phyloP scores from a whole-genome alignment of 2,888 invertebrate genomes.

The Atrina japonica region DNA sequence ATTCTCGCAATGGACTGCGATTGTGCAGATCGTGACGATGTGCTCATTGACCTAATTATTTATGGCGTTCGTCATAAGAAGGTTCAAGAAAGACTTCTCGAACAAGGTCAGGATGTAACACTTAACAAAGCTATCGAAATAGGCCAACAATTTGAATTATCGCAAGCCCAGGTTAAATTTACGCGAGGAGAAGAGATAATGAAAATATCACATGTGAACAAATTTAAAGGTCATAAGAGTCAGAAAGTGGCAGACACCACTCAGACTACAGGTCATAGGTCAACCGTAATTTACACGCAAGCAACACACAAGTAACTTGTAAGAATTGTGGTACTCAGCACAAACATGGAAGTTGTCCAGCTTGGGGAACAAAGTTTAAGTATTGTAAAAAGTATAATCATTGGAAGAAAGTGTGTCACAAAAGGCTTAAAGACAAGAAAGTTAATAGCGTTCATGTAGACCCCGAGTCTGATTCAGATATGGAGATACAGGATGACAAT shows the following conservation, averaged over 20 bases:
- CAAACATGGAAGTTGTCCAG: conserved; percentile 7
- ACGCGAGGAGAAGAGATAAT: conserved; percentile 43
- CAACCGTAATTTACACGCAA: not conserved
- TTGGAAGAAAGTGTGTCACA: conserved; percentile 34
- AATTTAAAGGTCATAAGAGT: too few relatives aligned
- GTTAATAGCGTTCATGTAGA: too few relatives aligned
- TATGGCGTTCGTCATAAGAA: conserved; percentile 30
- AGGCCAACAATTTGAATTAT: conserved; percentile 38
- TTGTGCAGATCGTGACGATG: conserved; percentile 15
- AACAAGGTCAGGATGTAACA: conserved; percentile 41
- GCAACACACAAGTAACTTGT: conserved; percentile 1
- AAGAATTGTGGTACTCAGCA: conserved; percentile 27
- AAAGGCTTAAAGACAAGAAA: not conserved
- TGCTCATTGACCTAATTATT: not conserved
- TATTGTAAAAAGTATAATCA: conserved; percentile 42
- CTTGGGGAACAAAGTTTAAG: conserved; percentile 29
- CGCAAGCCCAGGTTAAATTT: conserved; percentile 41
- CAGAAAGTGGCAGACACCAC: too few relatives aligned
- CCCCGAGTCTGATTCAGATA: too few relatives aligned
- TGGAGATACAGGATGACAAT: too few relatives aligned
- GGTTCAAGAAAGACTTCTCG: conserved; percentile 41
- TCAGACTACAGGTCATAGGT: too few relatives aligned
- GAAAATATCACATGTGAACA: not conserved
- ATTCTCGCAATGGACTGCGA: conserved; percentile 49
- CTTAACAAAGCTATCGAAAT: conserved; percentile 31